These are phyloP conservation scores for Scaptomyza flava DNA, from an alignment of 2,888 invertebrate genomes.

Conservation along the genomic window DNA sequence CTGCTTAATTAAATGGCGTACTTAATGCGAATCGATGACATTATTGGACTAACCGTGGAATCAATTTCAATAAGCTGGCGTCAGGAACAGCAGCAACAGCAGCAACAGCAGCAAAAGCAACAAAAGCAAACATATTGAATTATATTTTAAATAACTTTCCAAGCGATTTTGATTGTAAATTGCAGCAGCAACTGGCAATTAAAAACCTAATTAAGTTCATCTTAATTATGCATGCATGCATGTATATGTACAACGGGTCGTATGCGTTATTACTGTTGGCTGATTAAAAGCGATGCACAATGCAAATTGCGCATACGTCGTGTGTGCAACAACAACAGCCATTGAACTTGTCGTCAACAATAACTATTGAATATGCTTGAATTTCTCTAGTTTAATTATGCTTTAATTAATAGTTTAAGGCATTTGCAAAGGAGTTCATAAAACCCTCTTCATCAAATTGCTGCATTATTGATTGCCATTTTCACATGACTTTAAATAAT, in stretches of 20 bases:
- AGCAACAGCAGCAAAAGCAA: too few relatives aligned
- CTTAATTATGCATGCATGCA: conserved; percentile 59
- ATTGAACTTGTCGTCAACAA: conserved; percentile 69
- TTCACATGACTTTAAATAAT: conserved; percentile 2
- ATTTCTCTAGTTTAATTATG: neutral
- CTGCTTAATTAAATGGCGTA: conserved; percentile 20
- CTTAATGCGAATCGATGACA: conserved; percentile 14
- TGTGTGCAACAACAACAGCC: conserved; percentile 44
- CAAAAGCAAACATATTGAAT: neutral
- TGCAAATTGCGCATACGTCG: conserved; percentile 66
- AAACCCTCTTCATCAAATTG: conserved; percentile 10
- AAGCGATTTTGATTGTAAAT: neutral
- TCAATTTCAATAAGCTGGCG: conserved; percentile 28
- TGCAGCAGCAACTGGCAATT: conserved; percentile 27
- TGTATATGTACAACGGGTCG: conserved; percentile 41
- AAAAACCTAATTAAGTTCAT: conserved; percentile 47
- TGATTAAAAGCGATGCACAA: conserved; percentile 58
- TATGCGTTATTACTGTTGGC: conserved; percentile 55
- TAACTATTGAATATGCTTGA: neutral
- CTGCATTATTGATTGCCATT: conserved; percentile 24
- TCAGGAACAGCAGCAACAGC: too few relatives aligned
- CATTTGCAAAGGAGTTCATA: conserved; percentile 31
- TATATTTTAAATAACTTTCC: neutral
- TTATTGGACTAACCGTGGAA: conserved; percentile 17
- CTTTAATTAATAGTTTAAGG: conserved; percentile 20